Evolutionary conservation across 1,140 invertebrate species (phyloP).

Genomic region (Caenorhabditis brenneri): DNA sequence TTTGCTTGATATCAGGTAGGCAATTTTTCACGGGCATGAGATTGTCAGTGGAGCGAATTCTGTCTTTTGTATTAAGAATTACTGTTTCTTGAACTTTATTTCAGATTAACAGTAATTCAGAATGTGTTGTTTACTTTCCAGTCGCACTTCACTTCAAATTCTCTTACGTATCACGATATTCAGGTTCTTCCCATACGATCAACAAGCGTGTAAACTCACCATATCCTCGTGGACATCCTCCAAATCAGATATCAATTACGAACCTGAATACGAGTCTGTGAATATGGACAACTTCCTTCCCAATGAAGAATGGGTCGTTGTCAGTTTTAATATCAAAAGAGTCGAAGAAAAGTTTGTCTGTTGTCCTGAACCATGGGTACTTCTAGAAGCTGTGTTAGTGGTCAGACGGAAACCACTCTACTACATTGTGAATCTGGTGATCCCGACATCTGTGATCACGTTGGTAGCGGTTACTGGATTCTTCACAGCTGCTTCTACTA

Average conservation of each 20-base stretch:
- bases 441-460: constrained; percentile 69
- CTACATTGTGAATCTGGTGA: constrained; percentile 66
- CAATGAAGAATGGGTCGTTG: constrained; percentile 71
- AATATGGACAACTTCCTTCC: constrained; percentile 70
- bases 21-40: too few relatives aligned
- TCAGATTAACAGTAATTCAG: too few relatives aligned
- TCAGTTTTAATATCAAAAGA: constrained; percentile 65
- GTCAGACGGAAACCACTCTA: constrained; percentile 69
- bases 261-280: constrained; percentile 65
- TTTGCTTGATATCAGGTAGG: constrained; percentile 66
- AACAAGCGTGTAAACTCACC: constrained; percentile 69
- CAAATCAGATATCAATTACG: constrained; percentile 68
- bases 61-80: background rate
- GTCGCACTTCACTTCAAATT: too few relatives aligned
- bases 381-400: constrained; percentile 66
- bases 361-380: constrained; percentile 66
- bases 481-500: constrained; percentile 71
- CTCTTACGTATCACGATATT: too few relatives aligned
- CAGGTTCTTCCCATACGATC: constrained; percentile 70
- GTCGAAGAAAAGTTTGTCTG: constrained; percentile 59
- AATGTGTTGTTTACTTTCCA: too few relatives aligned
- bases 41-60: background rate
- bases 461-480: constrained; percentile 71
- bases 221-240: constrained; percentile 70
- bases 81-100: too few relatives aligned